These are phyloP conservation scores for Pelodytes ibericus DNA, from an alignment of 2,797 vertebrate genomes.

Conservation along the genomic window DNA sequence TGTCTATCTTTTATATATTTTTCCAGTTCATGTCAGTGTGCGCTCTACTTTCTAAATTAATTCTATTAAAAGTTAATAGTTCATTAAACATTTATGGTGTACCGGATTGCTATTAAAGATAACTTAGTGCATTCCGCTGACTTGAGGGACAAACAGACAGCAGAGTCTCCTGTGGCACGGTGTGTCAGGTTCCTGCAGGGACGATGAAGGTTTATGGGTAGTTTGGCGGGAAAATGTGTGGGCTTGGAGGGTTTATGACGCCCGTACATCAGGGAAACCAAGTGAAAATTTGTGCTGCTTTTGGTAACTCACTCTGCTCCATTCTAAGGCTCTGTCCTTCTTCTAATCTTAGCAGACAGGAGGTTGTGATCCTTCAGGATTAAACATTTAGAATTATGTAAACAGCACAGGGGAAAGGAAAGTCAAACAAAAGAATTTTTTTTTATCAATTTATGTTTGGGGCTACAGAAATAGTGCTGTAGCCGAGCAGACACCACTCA, in stretches of 20 bases:
- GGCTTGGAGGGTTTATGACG: background rate
- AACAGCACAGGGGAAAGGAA: constrained; percentile 47
- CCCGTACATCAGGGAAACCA: background rate
- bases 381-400: constrained; percentile 56
- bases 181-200: background rate
- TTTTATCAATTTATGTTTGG: constrained; percentile 26
- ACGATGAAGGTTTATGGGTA: constrained; percentile 6
- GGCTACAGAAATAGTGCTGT: constrained; percentile 32
- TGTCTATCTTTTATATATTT: no score
- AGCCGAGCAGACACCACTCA: background rate
- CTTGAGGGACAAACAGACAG: background rate
- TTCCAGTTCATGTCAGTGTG: constrained; percentile 3
- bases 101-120: constrained; percentile 47
- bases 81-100: constrained; percentile 53
- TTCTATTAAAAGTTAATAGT: constrained; percentile 55
- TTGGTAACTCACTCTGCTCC: background rate
- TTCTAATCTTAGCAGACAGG: constrained; percentile 52
- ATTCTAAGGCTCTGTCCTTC: constrained; percentile 47
- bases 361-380: constrained; percentile 55
- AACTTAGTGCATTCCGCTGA: constrained; percentile 43
- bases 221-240: background rate
- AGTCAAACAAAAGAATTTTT: constrained; percentile 45
- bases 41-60: constrained; percentile 53
- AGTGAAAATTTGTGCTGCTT: background rate
- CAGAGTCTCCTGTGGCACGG: background rate